A percentile compares a stretch with the other conserved stretches of the same genome.
phyloP scores from a whole-genome alignment of 2,113 vertebrate species.

The Parus major region DNA sequence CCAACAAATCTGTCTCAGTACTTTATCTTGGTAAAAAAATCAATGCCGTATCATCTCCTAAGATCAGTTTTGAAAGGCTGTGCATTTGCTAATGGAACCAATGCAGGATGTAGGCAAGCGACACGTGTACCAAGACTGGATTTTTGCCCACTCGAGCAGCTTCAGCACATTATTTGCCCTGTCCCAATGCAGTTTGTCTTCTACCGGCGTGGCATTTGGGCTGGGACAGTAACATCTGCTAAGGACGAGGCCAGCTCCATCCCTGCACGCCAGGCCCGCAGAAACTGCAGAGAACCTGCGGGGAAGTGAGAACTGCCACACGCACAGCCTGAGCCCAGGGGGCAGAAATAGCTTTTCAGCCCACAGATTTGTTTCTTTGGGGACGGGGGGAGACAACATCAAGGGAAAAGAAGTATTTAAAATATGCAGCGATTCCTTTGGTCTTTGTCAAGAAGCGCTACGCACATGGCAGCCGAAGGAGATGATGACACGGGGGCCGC shows the following conservation, averaged over 20 bases:
- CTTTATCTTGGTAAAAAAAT: background rate
- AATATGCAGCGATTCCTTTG: background rate
- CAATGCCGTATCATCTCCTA: background rate
- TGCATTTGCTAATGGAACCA: background rate
- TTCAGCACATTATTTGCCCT: background rate
- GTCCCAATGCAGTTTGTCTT: background rate
- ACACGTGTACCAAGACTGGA: accelerated
- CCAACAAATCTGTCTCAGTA: background rate
- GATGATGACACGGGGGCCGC: accelerated
- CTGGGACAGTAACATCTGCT: background rate
- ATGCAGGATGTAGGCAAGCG: background rate
- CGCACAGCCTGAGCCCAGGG: accelerated
- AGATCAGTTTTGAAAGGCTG: background rate
- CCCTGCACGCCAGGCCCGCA: accelerated
- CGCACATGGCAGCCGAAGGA: accelerated
- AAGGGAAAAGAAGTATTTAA: background rate
- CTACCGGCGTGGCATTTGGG: background rate
- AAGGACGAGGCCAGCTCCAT: background rate
- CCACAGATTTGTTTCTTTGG: background rate
- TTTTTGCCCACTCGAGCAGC: background rate
- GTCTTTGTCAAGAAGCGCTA: background rate
- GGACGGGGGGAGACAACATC: background rate
- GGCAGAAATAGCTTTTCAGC: accelerated
- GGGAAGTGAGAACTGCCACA: background rate
- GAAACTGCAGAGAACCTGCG: background rate